Conservation (phyloP, 30 jellyfish, hydroid and myxozoan species). For the Rhopilema esculentum region DNA sequence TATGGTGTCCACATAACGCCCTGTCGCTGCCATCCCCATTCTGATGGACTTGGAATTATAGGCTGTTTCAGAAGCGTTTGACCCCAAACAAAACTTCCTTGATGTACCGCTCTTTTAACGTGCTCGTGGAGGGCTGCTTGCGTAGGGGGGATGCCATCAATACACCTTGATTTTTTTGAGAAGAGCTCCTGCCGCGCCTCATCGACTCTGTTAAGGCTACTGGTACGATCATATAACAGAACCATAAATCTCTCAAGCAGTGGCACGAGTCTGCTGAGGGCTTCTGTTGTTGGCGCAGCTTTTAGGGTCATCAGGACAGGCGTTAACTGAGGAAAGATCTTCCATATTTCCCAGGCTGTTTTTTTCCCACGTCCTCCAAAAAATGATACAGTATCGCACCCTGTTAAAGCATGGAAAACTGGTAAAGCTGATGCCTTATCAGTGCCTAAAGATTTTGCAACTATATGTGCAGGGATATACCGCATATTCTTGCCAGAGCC, state of each 20-base stretch:
- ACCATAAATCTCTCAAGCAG: constrained; percentile 15
- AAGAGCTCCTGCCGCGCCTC: constrained; percentile 37
- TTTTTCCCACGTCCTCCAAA: constrained; percentile 28
- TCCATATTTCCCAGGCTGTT: constrained; percentile 58
- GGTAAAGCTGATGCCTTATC: background rate
- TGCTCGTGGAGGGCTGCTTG: constrained; percentile 49
- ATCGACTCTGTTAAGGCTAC: constrained; percentile 7
- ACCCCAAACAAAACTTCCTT: constrained; percentile 39
- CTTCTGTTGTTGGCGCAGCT: background rate
- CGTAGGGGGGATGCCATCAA: constrained; percentile 38
- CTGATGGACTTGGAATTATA: constrained; percentile 17
- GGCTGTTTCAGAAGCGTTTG: constrained; percentile 9
- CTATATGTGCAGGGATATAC: constrained; percentile 26
- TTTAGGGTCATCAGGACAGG: background rate
- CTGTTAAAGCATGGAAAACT: constrained; percentile 43
- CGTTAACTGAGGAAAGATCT: constrained; percentile 5
- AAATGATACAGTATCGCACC: constrained; percentile 51
- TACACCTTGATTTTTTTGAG: constrained; percentile 23
- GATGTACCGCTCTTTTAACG: constrained; percentile 41
- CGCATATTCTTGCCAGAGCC: constrained; percentile 38
- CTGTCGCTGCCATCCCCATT: constrained; percentile 49
- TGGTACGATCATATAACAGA: constrained; percentile 24
- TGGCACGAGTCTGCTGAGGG: background rate
- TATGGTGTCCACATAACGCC: too few species aligned
- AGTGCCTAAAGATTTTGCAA: constrained; percentile 8